Base-by-base conservation (phyloP, 2,888 invertebrate species). In the Drosophila pseudotakahashii region DNA sequence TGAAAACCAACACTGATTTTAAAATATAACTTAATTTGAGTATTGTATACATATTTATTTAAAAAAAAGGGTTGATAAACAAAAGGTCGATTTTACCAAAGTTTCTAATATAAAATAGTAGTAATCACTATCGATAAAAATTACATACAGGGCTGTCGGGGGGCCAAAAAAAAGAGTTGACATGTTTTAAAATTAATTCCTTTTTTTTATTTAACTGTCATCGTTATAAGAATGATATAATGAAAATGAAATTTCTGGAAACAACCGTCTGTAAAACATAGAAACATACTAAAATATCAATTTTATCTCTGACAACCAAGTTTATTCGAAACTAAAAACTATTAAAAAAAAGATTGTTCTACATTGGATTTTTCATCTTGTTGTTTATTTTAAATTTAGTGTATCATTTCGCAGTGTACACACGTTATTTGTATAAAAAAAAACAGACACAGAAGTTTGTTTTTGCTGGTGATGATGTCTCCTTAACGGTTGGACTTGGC, bases 401-500 rank as follows among this genome's bases (percentile, higher is more conserved):
- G 71, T 42, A 50, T 53, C 60, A 53, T 66, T 51, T 67, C 42
- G 37, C 68, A 52, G 68, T 53, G 68, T 48, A 70, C 70, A 71
- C 71, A 63, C 70, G 62, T 71, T 68, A 68, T 70, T 71, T 72
- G 55, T 71, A 75, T 73, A 75, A 76, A 76, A 73, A 73, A 71
- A 70, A 71, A 69, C 70, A 69, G 62, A 69, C 48, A 53, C 52
- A 69, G 50, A 68, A 62, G 69, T 77, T 73, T 81, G 81, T 80
- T 75, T 80, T 80, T 76, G 62, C 42, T 63, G 62, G 41, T 73
- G 45, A 34, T 50, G 53, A 34, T 47, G 54, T 37, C 36, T 69
- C 61, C 70, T 83, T 99, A 99, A 97, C 99, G 97, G 95, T 99
- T 99, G 93, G 99, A 99, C 94, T 99, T 99, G 92, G 99, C 99